phyloP scores from a whole-genome alignment of 92 coral and sea anemone genomes.

The Blastomussa wellsi region DNA sequence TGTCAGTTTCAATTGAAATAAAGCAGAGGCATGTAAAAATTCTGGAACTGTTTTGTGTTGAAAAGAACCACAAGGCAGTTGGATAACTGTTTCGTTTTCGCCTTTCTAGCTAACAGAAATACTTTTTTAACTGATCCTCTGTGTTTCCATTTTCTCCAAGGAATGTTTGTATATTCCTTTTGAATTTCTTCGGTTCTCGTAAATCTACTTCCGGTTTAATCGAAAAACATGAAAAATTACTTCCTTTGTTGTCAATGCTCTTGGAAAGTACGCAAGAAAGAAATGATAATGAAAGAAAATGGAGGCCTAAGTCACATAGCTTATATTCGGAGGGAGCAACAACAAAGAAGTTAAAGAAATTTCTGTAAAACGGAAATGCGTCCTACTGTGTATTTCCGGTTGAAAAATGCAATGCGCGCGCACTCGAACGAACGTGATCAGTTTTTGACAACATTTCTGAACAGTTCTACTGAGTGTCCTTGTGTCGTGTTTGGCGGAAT shows the following conservation, averaged over 20 bases:
- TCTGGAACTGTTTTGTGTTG: neutral
- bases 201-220: conserved; percentile 10
- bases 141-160: neutral
- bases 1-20: neutral
- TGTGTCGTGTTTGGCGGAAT: conserved; percentile 41
- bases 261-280: neutral
- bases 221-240: neutral
- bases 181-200: neutral
- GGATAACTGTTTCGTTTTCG: neutral
- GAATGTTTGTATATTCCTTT: neutral
- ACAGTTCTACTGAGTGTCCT: conserved; percentile 18
- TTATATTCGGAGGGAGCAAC: neutral
- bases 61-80: neutral
- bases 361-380: conserved; percentile 50
- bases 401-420: conserved; percentile 47
- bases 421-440: conserved; percentile 53
- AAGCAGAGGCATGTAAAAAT: neutral
- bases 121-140: neutral
- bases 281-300: neutral
- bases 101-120: neutral
- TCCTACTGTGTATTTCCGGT: conserved; percentile 51
- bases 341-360: neutral
- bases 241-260: conserved; percentile 16
- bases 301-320: neutral
- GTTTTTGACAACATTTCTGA: conserved; percentile 60